phyloP scores from a whole-genome alignment of 2,113 vertebrate genomes.

The Chaetodon trifascialis region DNA sequence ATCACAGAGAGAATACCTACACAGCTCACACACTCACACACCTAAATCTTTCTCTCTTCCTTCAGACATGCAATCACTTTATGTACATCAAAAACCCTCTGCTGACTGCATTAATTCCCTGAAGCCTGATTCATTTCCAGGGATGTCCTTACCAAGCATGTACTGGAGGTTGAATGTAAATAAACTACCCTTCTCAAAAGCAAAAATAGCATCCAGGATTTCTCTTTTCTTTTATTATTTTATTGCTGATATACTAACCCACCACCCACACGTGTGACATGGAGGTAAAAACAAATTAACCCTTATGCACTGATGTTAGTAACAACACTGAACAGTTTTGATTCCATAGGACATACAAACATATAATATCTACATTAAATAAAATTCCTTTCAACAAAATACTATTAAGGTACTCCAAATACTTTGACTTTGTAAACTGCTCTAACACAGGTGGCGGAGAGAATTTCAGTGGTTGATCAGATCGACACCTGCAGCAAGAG shows the following conservation, averaged over 20 bases:
- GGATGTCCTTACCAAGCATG: constrained; percentile 33
- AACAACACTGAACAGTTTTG: not conserved
- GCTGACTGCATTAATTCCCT: constrained; percentile 31
- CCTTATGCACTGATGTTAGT: too few relatives aligned
- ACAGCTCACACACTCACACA: constrained; percentile 23
- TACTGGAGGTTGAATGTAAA: constrained; percentile 31
- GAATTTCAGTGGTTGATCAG: too few relatives aligned
- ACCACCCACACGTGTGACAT: not conserved
- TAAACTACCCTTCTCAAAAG: constrained; percentile 21
- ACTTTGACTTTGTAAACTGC: too few relatives aligned
- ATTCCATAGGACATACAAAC: not conserved
- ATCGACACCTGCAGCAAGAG: too few relatives aligned
- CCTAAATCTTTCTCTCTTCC: not conserved
- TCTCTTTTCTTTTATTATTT: not conserved
- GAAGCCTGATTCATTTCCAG: constrained; percentile 41
- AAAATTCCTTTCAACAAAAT: too few relatives aligned
- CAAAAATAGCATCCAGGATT: constrained; percentile 1
- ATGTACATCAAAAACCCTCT: constrained; percentile 3
- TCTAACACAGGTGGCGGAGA: too few relatives aligned
- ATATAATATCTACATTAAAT: too few relatives aligned
- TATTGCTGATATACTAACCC: constrained; percentile 14
- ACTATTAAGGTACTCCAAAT: too few relatives aligned
- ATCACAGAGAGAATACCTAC: constrained; percentile 36
- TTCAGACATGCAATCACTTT: too few relatives aligned
- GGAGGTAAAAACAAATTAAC: too few relatives aligned